A percentile compares a stretch with the other conserved stretches of the same genome.
phyloP scores from a whole-genome alignment of 2,888 invertebrate species.

The Acleris literana region DNA sequence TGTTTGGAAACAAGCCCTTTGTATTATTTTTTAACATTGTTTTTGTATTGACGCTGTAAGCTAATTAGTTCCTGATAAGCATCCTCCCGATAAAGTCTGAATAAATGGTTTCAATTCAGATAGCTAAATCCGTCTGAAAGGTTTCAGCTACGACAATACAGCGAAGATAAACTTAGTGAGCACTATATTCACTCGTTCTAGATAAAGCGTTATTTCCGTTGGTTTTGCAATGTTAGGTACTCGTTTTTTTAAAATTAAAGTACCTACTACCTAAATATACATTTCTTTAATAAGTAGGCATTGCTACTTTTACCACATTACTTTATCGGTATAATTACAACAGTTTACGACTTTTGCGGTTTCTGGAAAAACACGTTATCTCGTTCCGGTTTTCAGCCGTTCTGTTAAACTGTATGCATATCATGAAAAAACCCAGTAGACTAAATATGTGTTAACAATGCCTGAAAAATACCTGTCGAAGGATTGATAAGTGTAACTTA shows the following conservation, averaged over 20 bases:
- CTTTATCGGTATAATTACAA: not conserved
- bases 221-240: too few relatives aligned
- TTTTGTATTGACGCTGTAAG: not conserved
- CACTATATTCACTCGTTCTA: too few relatives aligned
- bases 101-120: not conserved
- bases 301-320: too few relatives aligned
- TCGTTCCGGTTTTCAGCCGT: not conserved
- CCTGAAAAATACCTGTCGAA: too few relatives aligned
- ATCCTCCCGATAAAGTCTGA: not conserved
- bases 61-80: not conserved
- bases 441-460: too few relatives aligned
- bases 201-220: too few relatives aligned
- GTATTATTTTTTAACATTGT: not conserved
- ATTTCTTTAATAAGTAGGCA: not conserved
- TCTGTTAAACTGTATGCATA: too few relatives aligned
- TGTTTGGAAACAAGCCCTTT: not conserved
- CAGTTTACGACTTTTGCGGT: not conserved
- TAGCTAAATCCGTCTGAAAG: not conserved
- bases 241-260: too few relatives aligned
- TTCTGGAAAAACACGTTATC: conserved; percentile 11
- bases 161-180: too few relatives aligned
- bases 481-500: too few relatives aligned
- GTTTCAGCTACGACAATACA: too few relatives aligned
- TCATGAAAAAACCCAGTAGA: too few relatives aligned
- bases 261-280: not conserved